These are phyloP conservation scores for Chloroclysta siterata DNA, from an alignment of 2,888 invertebrate species.

Conservation along the genomic window DNA sequence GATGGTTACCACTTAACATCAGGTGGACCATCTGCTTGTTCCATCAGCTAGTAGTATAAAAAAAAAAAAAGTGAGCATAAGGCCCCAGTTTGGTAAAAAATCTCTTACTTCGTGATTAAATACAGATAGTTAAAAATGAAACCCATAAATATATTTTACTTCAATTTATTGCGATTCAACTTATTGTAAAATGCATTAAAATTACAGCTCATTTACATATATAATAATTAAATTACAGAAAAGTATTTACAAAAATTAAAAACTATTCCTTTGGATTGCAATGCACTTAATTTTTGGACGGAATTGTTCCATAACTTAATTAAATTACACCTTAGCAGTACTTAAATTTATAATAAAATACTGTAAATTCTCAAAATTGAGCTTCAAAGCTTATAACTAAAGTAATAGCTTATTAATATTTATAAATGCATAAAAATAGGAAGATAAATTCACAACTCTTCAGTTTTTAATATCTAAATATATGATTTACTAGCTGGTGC, in stretches of 20 bases:
- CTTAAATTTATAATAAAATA: conserved; percentile 50
- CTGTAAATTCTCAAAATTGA: conserved; percentile 48
- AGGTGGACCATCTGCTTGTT: too few species aligned
- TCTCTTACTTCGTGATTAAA: too few species aligned
- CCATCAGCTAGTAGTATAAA: too few species aligned
- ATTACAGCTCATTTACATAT: conserved; percentile 37
- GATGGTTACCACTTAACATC: too few species aligned
- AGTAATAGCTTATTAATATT: conserved; percentile 32
- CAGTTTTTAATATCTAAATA: conserved; percentile 13
- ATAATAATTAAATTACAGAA: conserved; percentile 30
- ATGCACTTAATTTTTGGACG: conserved; percentile 74
- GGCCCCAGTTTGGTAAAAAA: too few species aligned
- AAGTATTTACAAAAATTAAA: conserved; percentile 47
- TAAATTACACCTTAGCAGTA: conserved; percentile 31
- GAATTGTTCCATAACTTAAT: conserved; percentile 59
- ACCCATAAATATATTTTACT: conserved; percentile 1
- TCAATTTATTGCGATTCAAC: conserved; percentile 22
- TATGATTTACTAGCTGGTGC: background rate
- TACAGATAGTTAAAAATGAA: background rate
- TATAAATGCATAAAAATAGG: conserved; percentile 52
- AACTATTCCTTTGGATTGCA: conserved; percentile 81
- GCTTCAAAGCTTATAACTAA: conserved; percentile 35
- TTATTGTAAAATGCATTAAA: conserved; percentile 15
- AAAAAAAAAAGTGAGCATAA: too few species aligned
- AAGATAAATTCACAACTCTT: conserved; percentile 37